These are phyloP conservation scores for Neodiprion pinetum DNA, from an alignment of 1,140 invertebrate genomes.

Conservation along the genomic window DNA sequence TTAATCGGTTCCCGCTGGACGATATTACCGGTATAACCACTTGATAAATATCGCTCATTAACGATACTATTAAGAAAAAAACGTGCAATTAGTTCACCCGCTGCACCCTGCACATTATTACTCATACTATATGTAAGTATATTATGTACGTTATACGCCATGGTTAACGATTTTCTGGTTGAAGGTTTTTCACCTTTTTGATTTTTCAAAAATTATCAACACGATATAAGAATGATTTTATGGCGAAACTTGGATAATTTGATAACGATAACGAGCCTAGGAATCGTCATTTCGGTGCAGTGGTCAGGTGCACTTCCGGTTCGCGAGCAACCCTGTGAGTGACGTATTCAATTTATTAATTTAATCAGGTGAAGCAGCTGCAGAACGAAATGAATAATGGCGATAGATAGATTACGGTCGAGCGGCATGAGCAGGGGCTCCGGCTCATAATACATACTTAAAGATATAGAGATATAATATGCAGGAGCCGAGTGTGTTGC, in stretches of 20 bases:
- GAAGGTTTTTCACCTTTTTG: no score
- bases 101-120: no score
- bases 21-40: not conserved
- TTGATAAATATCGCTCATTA: not conserved
- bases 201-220: no score
- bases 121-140: no score
- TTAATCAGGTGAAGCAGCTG: not conserved
- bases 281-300: not conserved
- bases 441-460: not conserved
- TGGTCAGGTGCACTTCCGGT: not conserved
- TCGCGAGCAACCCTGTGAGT: not conserved
- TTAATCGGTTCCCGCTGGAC: not conserved
- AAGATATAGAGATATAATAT: not conserved
- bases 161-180: no score
- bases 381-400: not conserved
- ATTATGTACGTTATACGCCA: no score
- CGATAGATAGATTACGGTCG: conserved; percentile 4
- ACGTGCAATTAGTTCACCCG: not conserved
- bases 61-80: not conserved
- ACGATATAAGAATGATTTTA: no score
- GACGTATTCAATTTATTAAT: conserved; percentile 2
- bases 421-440: not conserved
- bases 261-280: no score
- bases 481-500: not conserved
- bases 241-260: no score